Base-by-base conservation (phyloP, 2,113 vertebrate species). In the Nycticebus coucang region DNA sequence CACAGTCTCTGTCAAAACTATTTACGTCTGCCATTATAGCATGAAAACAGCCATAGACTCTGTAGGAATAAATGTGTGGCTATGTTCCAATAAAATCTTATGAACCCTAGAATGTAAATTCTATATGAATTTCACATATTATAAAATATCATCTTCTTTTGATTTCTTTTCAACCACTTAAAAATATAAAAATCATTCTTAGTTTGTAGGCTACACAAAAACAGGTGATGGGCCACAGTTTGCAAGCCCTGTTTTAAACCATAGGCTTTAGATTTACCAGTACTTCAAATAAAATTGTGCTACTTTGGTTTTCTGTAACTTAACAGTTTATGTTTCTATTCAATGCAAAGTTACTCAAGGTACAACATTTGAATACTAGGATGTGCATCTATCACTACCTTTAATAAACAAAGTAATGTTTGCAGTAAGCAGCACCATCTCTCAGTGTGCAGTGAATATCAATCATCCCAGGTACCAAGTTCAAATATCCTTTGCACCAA, bases 401-500 rank as follows among this genome's bases (percentile, higher is more conserved):
- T 95, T 91, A 84, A 95, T 80, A 94, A 94, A 78, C 81, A 72
- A 88, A 82, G 59, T 80, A 80, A 77, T 87, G 66, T 87, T 84
- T 84, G 21, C 95, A 93, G 77, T 93, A 37, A 86, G 37, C 13
- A 9, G 41, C 7, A 1, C 15, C 91, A 60, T 68, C 74, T 66
- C 69, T 87, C 82, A 80, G 30, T 71, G 55, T 94, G 94, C 13
- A 24, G 68, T 90, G 87, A 94, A 85, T 91, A 96, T 81, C 92
- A 97, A 85, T 95, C 85, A 80, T 18, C 11, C 71, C 28, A 9
- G 66, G 66, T 72, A 94, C 85, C 41, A 95, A 97, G 87, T 93
- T 94, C 87, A 96, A 95, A 91, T 92, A 94, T 85, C 89, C 55
- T 96, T 87, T 94, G 87, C 72, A 92, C 93, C 89, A 91, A 91